Evolutionary conservation across 2,797 vertebrate species (phyloP), one percentile per base, ranked within the genome.

Genomic region (Amphiprion clarkii): DNA sequence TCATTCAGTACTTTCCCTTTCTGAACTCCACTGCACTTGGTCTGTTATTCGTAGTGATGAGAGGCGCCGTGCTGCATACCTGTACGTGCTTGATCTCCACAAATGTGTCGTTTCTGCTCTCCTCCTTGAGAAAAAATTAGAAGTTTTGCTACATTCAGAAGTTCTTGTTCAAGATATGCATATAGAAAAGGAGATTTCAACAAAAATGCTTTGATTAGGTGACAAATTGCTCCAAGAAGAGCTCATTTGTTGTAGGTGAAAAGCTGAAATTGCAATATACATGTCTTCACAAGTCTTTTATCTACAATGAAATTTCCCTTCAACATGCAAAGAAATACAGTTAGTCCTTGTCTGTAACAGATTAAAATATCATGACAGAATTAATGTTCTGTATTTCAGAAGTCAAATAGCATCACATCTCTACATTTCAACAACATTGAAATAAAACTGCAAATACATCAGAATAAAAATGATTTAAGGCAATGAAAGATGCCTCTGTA

Each of bases 1-100:
- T 27, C 19, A 48, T 11, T 11, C 53, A 19, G 53, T 42, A 69
- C 67, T 88, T 82, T 83, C 84, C 51, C 78, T 82, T 85, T 86
- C 61, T 57, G 33, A 56, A 68, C 21, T 48, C 44, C 27, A 27
- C 31, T 9, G 25, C n/a, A 21, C 25, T 51, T 27, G 11, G 9
- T 16, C 31, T 64, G 60, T 56, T 64, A 60, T 51, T 52, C 7
- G 13, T 44, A 10, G 19, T 10, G 36, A 1, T 46, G 27, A 17
- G 44, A 29, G 23, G 57, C 11, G 3, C 29, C 27, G 31, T 29
- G 16, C 29, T 58, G 23, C 7, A 14, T 2, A 17, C 6, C 6
- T 56, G 2, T 40, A n/a, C n/a, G 40, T 1, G 4, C 27, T 17
- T 55, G 29, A 46, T 53, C 27, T 39, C 27, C 3, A 16, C 0